A percentile compares a stretch with the other conserved stretches of the same genome.
phyloP scores from a whole-genome alignment of 2,888 invertebrate species.

The Neoitamus cyanurus region DNA sequence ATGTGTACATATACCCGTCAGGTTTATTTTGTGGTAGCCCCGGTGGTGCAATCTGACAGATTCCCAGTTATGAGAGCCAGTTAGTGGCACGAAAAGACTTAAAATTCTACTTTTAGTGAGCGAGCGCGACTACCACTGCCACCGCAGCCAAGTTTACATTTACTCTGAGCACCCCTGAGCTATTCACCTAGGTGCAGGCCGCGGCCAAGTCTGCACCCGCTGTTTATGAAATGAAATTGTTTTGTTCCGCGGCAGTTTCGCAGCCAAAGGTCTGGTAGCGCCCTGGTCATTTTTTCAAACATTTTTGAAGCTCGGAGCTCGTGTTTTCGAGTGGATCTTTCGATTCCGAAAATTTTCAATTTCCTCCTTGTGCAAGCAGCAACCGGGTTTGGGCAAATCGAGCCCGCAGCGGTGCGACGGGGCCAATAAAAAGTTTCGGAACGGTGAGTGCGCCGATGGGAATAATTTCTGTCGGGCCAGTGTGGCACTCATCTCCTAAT shows the following conservation, averaged over 20 bases:
- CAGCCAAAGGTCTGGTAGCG: background rate
- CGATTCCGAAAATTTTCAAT: background rate
- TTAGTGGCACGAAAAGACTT: background rate
- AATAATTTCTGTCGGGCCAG: background rate
- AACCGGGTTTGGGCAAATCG: background rate
- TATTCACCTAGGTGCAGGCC: constrained; percentile 11
- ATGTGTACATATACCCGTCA: constrained; percentile 4
- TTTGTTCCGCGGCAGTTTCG: constrained; percentile 13
- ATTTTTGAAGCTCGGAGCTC: background rate
- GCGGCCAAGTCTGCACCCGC: background rate
- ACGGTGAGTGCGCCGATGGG: background rate
- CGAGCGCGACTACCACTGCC: background rate
- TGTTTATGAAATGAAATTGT: constrained; percentile 23
- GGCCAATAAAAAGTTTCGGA: background rate
- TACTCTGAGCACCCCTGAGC: background rate
- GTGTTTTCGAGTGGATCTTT: background rate
- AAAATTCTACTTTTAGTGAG: constrained; percentile 33
- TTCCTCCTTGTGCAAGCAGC: background rate
- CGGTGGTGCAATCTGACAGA: background rate
- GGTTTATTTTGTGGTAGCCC: constrained; percentile 39
- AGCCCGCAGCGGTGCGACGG: background rate
- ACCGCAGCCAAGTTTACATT: constrained; percentile 7
- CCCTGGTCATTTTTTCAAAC: background rate
- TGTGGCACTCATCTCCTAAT: background rate
- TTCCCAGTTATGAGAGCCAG: background rate